phyloP scores from a whole-genome alignment of 2,113 vertebrate species.

The Grammomys surdaster region DNA sequence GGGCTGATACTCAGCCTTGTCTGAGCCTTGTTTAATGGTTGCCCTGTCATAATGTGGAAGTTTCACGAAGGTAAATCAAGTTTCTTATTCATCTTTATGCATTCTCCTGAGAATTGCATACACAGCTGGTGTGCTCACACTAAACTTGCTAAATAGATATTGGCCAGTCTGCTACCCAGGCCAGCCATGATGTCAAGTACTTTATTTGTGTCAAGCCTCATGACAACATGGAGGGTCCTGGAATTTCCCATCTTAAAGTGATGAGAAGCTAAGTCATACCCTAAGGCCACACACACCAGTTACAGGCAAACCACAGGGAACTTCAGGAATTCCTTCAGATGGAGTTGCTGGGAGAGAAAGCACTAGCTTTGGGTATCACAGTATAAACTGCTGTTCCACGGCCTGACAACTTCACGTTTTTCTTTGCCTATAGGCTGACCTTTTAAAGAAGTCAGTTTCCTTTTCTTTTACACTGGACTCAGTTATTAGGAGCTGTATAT shows the following conservation, averaged over 20 bases:
- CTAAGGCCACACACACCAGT: background rate
- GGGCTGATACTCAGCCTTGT: background rate
- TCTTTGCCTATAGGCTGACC: background rate
- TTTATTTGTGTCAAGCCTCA: background rate
- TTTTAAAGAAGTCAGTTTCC: background rate
- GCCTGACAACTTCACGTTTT: background rate
- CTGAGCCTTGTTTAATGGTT: background rate
- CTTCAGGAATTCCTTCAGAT: background rate
- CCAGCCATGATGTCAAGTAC: background rate
- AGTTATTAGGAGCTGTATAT: background rate
- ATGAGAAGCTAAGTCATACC: background rate
- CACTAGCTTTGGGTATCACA: conserved; percentile 1
- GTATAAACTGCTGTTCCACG: background rate
- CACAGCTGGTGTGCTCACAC: background rate
- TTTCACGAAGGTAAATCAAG: background rate
- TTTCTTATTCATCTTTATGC: conserved; percentile 15
- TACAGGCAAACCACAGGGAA: background rate
- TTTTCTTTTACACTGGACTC: background rate
- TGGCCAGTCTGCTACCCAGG: background rate
- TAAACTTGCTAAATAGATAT: conserved; percentile 19
- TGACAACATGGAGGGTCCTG: background rate
- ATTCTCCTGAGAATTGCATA: background rate
- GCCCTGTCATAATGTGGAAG: background rate
- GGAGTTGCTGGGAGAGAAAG: background rate
- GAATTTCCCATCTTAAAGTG: background rate